Evolutionary conservation across 2,888 invertebrate species (phyloP).

Genomic region (Pinctada fucata): DNA sequence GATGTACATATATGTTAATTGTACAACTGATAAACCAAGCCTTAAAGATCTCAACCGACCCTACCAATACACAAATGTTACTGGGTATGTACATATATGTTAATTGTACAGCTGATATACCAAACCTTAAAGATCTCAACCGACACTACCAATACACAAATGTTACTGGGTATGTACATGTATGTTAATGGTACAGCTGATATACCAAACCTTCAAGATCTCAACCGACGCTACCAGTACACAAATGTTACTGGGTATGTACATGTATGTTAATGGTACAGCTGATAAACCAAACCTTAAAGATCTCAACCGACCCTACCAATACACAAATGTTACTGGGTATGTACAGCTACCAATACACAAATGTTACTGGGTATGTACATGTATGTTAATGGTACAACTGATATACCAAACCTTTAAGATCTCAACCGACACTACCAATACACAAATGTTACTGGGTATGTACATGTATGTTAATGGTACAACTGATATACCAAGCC

Average conservation of each 20-base stretch:
- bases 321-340: no score
- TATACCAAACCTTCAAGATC: conserved; percentile 89
- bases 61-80: conserved; percentile 91
- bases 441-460: no score
- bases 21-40: conserved; percentile 88
- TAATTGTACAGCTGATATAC: conserved; percentile 84
- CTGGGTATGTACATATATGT: conserved; percentile 78
- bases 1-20: conserved; percentile 59
- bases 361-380: no score
- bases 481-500: no score
- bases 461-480: no score
- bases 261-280: no score
- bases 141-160: conserved; percentile 91
- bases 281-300: no score
- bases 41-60: conserved; percentile 89
- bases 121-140: conserved; percentile 90
- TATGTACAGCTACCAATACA: no score
- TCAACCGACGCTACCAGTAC: conserved; percentile 91
- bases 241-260: conserved; percentile 86
- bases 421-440: no score
- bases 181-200: conserved; percentile 80
- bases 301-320: no score
- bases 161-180: conserved; percentile 82
- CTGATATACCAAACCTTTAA: no score
- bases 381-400: no score